Evolutionary conservation across 1,140 invertebrate genomes (phyloP).

Genomic region (Augochlora pura): DNA sequence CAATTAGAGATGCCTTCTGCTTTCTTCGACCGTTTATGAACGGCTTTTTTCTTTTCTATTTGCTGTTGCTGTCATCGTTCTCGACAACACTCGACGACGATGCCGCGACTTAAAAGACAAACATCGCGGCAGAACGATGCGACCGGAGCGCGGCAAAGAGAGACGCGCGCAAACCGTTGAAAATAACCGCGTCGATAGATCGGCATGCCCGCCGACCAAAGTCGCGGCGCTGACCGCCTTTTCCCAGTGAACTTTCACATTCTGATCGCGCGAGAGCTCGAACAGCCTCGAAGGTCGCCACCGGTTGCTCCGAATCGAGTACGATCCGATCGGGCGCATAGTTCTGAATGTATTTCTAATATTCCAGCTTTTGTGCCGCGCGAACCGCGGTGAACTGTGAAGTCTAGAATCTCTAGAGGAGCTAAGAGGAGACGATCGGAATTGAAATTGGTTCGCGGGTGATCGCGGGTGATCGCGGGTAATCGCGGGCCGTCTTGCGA

Average conservation of each 20-base stretch:
- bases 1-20: neutral
- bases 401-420: no score
- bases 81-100: no score
- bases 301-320: conserved; percentile 20
- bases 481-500: no score
- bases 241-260: conserved; percentile 76
- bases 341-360: no score
- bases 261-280: conserved; percentile 65
- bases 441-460: no score
- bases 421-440: no score
- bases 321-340: neutral
- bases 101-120: neutral
- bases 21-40: neutral
- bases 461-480: no score
- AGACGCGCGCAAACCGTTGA: conserved; percentile 5
- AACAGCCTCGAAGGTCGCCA: conserved; percentile 39
- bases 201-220: conserved; percentile 29
- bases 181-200: conserved; percentile 20
- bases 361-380: no score
- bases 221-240: conserved; percentile 67
- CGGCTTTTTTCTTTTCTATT: no score
- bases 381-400: no score
- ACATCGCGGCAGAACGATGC: no score
- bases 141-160: neutral
- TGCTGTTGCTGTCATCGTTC: no score